These are phyloP conservation scores for Vidua macroura DNA, from an alignment of 2,113 vertebrate species.

Conservation along the genomic window DNA sequence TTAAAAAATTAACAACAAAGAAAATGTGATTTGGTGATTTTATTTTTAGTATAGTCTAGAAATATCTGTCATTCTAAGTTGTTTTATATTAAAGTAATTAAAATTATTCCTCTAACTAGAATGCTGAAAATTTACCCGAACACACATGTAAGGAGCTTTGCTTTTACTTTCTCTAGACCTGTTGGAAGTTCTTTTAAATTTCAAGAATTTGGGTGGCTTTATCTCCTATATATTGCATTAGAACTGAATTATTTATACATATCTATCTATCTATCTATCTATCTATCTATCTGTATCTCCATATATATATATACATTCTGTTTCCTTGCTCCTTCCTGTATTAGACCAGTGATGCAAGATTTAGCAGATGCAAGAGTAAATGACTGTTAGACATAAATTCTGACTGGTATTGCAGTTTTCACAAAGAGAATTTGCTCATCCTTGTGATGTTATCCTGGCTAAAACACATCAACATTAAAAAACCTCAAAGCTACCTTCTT, in stretches of 20 bases:
- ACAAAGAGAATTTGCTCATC: not conserved
- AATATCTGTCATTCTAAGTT: not conserved
- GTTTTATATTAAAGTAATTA: not conserved
- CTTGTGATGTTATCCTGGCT: not conserved
- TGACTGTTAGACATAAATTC: not conserved
- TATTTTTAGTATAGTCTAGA: not conserved
- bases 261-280: too few species aligned
- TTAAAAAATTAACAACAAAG: not conserved
- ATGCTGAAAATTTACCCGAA: not conserved
- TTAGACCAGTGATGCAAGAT: not conserved
- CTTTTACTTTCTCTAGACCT: not conserved
- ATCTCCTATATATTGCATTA: not conserved
- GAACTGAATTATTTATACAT: not conserved
- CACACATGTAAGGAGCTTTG: not conserved
- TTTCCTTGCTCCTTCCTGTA: not conserved
- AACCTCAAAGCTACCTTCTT: fast-evolving
- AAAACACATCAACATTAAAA: not conserved
- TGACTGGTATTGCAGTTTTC: not conserved
- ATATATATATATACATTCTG: not conserved
- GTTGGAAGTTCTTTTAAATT: not conserved
- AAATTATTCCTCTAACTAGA: not conserved
- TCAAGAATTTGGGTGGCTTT: not conserved
- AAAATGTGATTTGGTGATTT: not conserved
- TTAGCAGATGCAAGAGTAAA: not conserved
- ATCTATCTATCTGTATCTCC: too few species aligned